A percentile compares a stretch with the other conserved stretches of the same genome.
Evolutionary conservation across 2,113 vertebrate genomes (phyloP).

Genomic region (Centropus unirufus): DNA sequence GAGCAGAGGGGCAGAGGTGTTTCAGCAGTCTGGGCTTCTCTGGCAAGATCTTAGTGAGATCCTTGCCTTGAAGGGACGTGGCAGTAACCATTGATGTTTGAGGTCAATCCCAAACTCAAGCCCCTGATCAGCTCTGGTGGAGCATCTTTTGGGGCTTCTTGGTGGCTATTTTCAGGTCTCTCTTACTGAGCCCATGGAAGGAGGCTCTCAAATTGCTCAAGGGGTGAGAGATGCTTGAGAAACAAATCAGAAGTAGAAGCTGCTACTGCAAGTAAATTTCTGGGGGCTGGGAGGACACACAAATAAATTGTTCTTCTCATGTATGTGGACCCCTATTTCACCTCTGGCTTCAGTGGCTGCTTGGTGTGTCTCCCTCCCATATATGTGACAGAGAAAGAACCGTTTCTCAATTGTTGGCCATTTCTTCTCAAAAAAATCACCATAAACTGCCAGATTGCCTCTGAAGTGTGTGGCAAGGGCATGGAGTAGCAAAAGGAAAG

Average conservation of each 20-base stretch:
- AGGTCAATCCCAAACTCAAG: not conserved
- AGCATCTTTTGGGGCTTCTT: not conserved
- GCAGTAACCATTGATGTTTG: not conserved
- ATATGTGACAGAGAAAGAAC: not conserved
- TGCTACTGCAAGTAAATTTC: not conserved
- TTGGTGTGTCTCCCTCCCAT: not conserved
- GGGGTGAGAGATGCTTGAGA: not conserved
- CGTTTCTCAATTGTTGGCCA: not conserved
- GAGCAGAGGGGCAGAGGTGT: not conserved
- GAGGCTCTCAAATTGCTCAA: not conserved
- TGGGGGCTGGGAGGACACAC: accelerated
- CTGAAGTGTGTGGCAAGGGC: not conserved
- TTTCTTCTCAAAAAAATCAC: not conserved
- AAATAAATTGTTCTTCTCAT: not conserved
- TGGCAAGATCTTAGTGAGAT: not conserved
- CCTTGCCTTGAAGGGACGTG: not conserved
- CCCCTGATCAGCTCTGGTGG: not conserved
- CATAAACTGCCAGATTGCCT: not conserved
- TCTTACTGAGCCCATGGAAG: not conserved
- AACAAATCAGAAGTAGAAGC: not conserved
- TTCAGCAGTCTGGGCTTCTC: not conserved
- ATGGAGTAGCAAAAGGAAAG: not conserved
- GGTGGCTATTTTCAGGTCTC: not conserved
- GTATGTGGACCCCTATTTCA: not conserved
- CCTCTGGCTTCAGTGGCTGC: not conserved